phyloP scores from a whole-genome alignment of 2,113 vertebrate genomes.

The Bubo scandiacus region DNA sequence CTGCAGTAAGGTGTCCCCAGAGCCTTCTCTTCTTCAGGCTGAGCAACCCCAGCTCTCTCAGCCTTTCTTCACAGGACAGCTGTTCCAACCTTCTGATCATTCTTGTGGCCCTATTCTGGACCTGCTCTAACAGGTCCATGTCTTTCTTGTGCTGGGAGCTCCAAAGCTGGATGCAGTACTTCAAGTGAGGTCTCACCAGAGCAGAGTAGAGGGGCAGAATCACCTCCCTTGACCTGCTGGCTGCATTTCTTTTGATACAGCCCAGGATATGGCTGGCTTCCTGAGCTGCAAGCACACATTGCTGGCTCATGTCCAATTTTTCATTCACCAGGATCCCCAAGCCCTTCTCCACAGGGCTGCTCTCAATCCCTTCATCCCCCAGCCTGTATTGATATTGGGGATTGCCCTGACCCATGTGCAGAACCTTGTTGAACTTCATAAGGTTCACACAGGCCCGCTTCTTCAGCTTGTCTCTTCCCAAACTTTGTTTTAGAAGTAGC shows the following conservation, averaged over 20 bases:
- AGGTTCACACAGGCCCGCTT: background rate
- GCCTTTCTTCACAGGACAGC: background rate
- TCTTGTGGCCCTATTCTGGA: background rate
- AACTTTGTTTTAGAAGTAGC: background rate
- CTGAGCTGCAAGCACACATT: background rate
- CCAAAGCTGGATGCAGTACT: background rate
- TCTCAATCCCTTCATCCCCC: background rate
- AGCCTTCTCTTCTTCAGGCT: background rate
- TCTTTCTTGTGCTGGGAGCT: background rate
- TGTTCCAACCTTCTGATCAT: background rate
- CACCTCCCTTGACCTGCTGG: background rate
- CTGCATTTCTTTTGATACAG: background rate
- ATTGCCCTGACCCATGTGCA: background rate
- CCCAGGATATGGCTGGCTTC: background rate
- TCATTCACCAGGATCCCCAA: background rate
- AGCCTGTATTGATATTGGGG: background rate
- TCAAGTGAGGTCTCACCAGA: background rate
- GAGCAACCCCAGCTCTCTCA: background rate
- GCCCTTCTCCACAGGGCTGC: background rate
- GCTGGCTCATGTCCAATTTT: background rate
- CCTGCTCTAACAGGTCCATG: accelerated
- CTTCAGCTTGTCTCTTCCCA: background rate
- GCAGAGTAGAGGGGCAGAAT: background rate
- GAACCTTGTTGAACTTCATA: background rate
- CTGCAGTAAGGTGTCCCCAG: accelerated